Evolutionary conservation across 2,797 vertebrate species (phyloP).

Genomic region (Chelon labrosus): DNA sequence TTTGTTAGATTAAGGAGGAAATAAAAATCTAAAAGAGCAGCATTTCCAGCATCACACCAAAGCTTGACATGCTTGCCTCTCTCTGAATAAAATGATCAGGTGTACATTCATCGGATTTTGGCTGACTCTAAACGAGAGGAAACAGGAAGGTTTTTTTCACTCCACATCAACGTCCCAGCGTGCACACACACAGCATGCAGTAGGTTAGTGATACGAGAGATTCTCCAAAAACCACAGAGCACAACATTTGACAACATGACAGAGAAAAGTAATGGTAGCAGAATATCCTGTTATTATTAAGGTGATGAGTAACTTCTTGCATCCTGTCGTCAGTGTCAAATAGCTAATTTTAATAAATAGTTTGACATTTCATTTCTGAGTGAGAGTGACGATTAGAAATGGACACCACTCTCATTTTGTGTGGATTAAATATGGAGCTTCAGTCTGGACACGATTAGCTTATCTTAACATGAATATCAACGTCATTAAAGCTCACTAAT

Average conservation of each 20-base stretch:
- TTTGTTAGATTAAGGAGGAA: slow-evolving; percentile 38
- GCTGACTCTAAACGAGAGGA: slow-evolving; percentile 77
- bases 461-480: neutral
- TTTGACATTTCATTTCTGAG: too few relatives aligned
- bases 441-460: neutral
- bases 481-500: neutral
- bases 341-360: neutral
- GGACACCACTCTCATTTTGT: neutral
- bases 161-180: slow-evolving; percentile 9
- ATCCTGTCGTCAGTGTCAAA: neutral
- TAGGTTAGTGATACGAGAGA: slow-evolving; percentile 33
- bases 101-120: slow-evolving; percentile 80
- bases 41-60: slow-evolving; percentile 56
- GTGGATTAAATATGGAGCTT: neutral
- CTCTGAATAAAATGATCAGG: slow-evolving; percentile 82
- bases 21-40: slow-evolving; percentile 46
- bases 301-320: too few relatives aligned
- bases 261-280: slow-evolving; percentile 42
- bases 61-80: slow-evolving; percentile 83
- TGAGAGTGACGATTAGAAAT: neutral
- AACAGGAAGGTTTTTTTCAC: slow-evolving; percentile 58
- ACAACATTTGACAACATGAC: slow-evolving; percentile 8
- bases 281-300: neutral
- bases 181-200: slow-evolving; percentile 53
- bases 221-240: slow-evolving; percentile 4